These are phyloP conservation scores for Diaperis boleti DNA, from an alignment of 2,888 invertebrate species.

Conservation along the genomic window DNA sequence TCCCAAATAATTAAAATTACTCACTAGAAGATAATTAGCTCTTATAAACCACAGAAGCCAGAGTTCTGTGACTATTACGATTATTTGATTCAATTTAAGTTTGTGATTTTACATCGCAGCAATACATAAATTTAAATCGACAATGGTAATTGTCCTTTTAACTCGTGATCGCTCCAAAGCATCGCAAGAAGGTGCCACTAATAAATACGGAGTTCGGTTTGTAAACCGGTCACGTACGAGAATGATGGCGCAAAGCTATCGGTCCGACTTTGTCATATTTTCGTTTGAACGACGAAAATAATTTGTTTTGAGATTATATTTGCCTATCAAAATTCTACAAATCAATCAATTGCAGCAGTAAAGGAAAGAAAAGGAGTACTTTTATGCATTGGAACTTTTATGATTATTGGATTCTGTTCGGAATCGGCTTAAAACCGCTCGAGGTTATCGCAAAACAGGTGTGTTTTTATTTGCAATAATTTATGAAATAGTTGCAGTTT, in stretches of 20 bases:
- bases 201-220: slow-evolving; percentile 21
- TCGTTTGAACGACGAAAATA: slow-evolving; percentile 3
- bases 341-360: slow-evolving; percentile 4
- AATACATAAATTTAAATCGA: slow-evolving; percentile 15
- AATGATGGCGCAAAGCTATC: slow-evolving; percentile 19
- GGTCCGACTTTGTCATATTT: slow-evolving; percentile 16
- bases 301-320: slow-evolving; percentile 5
- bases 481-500: slow-evolving; percentile 22
- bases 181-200: slow-evolving; percentile 1
- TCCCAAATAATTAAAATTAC: slow-evolving; percentile 9
- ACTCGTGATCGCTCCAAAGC: slow-evolving; percentile 11
- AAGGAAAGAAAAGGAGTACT: background rate
- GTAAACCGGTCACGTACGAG: slow-evolving; percentile 17
- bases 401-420: slow-evolving; percentile 11
- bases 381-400: slow-evolving; percentile 12
- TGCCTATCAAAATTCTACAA: background rate
- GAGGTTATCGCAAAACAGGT: slow-evolving; percentile 14
- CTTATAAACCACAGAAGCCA: background rate
- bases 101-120: background rate
- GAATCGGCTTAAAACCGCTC: background rate
- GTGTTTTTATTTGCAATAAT: slow-evolving; percentile 25
- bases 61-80: too few relatives aligned
- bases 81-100: too few relatives aligned
- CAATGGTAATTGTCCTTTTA: slow-evolving; percentile 3
- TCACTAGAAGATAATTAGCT: background rate